phyloP scores from a whole-genome alignment of 2,888 invertebrate species.

The Drosophila pegasa region DNA sequence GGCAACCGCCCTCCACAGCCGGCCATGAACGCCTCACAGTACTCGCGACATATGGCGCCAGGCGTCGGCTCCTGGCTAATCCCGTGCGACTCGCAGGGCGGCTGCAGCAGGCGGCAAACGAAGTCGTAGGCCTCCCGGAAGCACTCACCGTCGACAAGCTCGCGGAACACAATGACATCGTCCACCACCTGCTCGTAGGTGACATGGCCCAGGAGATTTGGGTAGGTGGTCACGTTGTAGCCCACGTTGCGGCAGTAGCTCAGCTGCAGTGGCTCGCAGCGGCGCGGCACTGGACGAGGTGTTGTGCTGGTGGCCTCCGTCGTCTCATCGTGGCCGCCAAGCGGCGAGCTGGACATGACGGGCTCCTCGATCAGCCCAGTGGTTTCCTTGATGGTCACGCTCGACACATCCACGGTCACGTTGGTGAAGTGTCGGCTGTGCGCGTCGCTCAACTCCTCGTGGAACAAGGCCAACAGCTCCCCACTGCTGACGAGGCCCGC shows the following conservation, averaged over 20 bases:
- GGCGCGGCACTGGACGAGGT: slow-evolving; percentile 87
- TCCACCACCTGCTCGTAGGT: slow-evolving; percentile 88
- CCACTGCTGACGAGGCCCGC: slow-evolving; percentile 88
- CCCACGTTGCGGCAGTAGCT: slow-evolving; percentile 89
- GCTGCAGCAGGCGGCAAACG: slow-evolving; percentile 94
- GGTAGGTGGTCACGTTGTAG: slow-evolving; percentile 93
- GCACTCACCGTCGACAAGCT: slow-evolving; percentile 96
- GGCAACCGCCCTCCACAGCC: slow-evolving; percentile 92
- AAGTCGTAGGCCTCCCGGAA: slow-evolving; percentile 95
- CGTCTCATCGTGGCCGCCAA: slow-evolving; percentile 83
- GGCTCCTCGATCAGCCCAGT: slow-evolving; percentile 84
- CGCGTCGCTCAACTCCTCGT: slow-evolving; percentile 87
- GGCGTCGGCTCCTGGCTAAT: slow-evolving; percentile 85
- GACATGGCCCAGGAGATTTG: slow-evolving; percentile 89
- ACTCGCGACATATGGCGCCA: slow-evolving; percentile 88
- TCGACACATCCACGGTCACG: slow-evolving; percentile 88
- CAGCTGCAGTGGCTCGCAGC: slow-evolving; percentile 89
- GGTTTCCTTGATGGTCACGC: slow-evolving; percentile 88
- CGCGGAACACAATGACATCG: slow-evolving; percentile 93
- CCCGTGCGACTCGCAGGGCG: slow-evolving; percentile 90
- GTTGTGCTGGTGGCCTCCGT: slow-evolving; percentile 84
- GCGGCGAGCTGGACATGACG: slow-evolving; percentile 83
- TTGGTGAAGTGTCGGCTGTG: slow-evolving; percentile 88
- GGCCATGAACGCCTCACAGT: slow-evolving; percentile 93
- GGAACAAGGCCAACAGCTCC: slow-evolving; percentile 88